Evolutionary conservation across 2,113 vertebrate species (phyloP), one percentile per base, ranked within the genome.

Genomic region (Hippocampus barbouri): DNA sequence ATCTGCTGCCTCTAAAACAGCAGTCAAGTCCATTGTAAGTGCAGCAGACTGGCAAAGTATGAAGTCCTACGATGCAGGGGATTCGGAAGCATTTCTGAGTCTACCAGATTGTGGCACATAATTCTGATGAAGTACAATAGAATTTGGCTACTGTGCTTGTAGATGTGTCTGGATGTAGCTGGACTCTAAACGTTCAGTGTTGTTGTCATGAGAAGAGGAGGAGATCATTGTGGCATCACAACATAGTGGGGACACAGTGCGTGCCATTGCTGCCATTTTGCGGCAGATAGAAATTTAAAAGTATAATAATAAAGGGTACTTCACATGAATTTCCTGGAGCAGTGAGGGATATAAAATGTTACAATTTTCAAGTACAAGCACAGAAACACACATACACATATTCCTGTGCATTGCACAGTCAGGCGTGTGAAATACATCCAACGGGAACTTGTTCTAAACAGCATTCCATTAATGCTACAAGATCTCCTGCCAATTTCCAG

Each of bases 401-500:
- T 18, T 30, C 8, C 21, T 9, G 43, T 27, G n/a, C 5, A 47
- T 43, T 27, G 7, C 6, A 27, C 64, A 47, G 23, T 7, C 14
- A 25, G 23, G 64, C n/a, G 6, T 34, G 18, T 51, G 51, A 56
- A 63, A 68, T 71, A 70, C 21, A 77, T 73, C 62, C 61, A 73
- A 57, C 30, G 53, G 54, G 43, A 34, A 51, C 49, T 57, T 72
- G 59, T 72, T 70, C 72, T 68, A 69, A 51, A 71, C 54, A 59
- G 64, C 45, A 63, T 61, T 79, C 60, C 59, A 77, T 80, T 73
- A 74, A 76, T 69, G 71, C 62, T 54, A 66, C 74, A 66, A 78
- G 47, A 79, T 64, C 71, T 60, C 71, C 75, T 71, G 74, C 68
- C 83, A 71, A 78, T 87, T 83, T 85, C 71, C 30, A 0, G 63